Evolutionary conservation across 2,797 vertebrate species (phyloP).

Genomic region (Manis pentadactyla): DNA sequence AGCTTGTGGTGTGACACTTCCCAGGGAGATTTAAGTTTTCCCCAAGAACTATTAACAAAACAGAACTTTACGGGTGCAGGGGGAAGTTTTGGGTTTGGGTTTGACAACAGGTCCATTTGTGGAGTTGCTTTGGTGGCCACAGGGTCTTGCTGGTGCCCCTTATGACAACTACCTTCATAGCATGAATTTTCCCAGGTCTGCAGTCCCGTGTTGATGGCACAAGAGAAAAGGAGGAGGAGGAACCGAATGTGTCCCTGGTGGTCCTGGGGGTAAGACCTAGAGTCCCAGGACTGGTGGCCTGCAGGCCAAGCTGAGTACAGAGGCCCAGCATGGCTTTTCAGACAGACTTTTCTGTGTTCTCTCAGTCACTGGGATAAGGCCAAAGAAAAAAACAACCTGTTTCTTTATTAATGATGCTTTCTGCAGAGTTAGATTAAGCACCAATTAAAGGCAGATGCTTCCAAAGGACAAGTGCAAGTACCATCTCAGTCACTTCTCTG

Average conservation of each 20-base stretch:
- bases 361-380: constrained; percentile 57
- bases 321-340: not conserved
- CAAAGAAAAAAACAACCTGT: constrained; percentile 65
- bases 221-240: not conserved
- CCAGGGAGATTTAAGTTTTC: not conserved
- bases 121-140: not conserved
- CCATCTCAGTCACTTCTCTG: constrained; percentile 70
- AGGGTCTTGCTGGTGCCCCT: not conserved
- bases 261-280: not conserved
- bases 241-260: not conserved
- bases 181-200: not conserved
- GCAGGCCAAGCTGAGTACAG: not conserved
- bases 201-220: not conserved
- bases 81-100: not conserved
- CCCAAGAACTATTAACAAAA: not conserved
- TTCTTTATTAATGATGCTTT: constrained; percentile 80
- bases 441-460: constrained; percentile 79
- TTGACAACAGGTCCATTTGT: not conserved
- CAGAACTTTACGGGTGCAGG: no score
- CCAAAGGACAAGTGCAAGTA: constrained; percentile 78
- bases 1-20: not conserved
- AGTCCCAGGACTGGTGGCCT: accelerated
- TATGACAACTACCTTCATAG: not conserved
- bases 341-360: constrained; percentile 50
- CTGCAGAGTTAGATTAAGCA: constrained; percentile 78